Conservation (phyloP, 2,113 vertebrate genomes). For the Xenus cinereus region DNA sequence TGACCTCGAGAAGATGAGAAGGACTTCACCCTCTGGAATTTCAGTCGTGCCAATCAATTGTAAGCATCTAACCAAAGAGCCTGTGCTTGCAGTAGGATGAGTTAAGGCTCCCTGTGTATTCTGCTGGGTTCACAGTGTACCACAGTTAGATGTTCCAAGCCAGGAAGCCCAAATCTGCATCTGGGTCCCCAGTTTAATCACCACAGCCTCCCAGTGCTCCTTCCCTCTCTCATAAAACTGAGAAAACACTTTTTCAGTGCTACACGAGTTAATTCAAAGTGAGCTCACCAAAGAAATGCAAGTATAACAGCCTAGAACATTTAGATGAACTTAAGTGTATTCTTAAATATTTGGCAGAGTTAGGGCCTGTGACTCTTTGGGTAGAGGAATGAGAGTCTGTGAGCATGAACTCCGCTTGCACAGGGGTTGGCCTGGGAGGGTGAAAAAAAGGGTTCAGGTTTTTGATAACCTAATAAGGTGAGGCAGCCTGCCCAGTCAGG, state of each 20-base stretch:
- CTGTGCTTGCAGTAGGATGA: background rate
- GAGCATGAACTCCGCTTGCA: background rate
- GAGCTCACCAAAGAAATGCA: conserved; percentile 9
- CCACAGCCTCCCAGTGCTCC: background rate
- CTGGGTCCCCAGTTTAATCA: background rate
- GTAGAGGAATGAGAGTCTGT: background rate
- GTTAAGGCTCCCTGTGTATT: background rate
- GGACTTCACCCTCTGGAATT: background rate
- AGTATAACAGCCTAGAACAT: background rate
- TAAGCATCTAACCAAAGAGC: background rate
- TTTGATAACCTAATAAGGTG: conserved; percentile 56
- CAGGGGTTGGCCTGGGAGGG: background rate
- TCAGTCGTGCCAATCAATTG: background rate
- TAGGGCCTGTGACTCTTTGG: background rate
- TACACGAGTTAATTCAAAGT: background rate
- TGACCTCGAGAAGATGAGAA: background rate
- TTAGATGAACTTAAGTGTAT: background rate
- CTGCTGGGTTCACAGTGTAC: background rate
- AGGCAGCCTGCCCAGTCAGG: conserved; percentile 61
- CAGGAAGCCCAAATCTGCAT: background rate
- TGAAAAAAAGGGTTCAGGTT: background rate
- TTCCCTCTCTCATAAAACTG: background rate
- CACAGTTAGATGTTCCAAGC: rapidly evolving
- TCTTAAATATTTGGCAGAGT: background rate
- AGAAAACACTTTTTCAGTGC: background rate